Evolutionary conservation across 2,888 invertebrate species (phyloP), one percentile per base, ranked within the genome.

Genomic region (Amiota communis): DNA sequence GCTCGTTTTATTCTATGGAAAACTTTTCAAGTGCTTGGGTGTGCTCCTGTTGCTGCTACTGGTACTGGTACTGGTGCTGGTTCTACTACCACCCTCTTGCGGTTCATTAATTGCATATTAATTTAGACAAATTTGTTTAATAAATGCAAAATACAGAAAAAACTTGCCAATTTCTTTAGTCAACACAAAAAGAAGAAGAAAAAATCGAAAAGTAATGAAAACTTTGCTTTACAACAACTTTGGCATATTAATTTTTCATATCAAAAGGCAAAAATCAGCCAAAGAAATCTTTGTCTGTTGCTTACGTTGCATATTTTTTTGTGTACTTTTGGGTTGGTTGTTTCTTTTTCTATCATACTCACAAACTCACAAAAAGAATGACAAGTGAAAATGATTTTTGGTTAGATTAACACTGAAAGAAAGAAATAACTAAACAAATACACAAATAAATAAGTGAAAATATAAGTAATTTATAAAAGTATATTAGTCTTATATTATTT

Each of bases 91-190:
- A 36, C 6, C 6, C 36, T 36, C 36, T 57, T 73, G 76, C 75
- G 63, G 63, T 68, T 68, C 77, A 79, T 78, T 81, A 81, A 80
- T 76, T 75, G 80, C 77, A 76, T 76, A 80, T 81, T 81, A 81
- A 81, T 80, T 78, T 79, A 77, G 80, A 80, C 80, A 81, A 81
- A 80, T 81, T 81, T 68, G 71, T 72, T 64, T 49, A 23, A 64
- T 61, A 13, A 56, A 46, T 47, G 53, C 53, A 70, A 51, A 53
- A 73, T 59, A 48, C 4, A 53, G 10, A 12, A 10, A 53, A 10
- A 12, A 53, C 53, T 53, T n/a, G 53, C 8, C n/a, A 53, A n/a
- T 3, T 53, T 4, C 36, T 36, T 0, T 36, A 36, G 6, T 23
- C 3, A 23, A 36, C 36, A 36, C 36, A 36, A 36, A 36, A 2